Conservation (phyloP, 2,888 invertebrate genomes). For the Dichetophora obliterata region DNA sequence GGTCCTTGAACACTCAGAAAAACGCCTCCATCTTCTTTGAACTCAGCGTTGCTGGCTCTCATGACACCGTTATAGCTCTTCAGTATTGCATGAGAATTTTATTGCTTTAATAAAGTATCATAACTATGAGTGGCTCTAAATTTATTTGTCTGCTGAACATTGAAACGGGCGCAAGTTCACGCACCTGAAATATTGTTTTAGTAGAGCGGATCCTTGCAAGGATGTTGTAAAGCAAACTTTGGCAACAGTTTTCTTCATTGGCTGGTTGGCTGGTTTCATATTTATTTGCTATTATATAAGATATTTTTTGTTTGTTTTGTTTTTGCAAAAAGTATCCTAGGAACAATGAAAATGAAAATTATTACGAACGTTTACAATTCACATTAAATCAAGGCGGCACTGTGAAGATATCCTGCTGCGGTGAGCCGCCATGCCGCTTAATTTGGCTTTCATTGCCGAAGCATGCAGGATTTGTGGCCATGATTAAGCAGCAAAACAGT, state of each 20-base stretch:
- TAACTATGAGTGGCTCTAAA: conserved; percentile 33
- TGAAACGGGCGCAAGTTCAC: conserved; percentile 10
- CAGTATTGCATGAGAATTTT: conserved; percentile 34
- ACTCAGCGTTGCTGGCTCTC: no score
- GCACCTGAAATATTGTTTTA: conserved; percentile 22
- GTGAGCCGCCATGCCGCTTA: conserved; percentile 57
- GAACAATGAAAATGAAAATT: conserved; percentile 34
- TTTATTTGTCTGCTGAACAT: conserved; percentile 32
- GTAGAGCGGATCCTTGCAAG: conserved; percentile 25
- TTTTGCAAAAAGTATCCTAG: neutral
- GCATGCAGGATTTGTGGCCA: conserved; percentile 21
- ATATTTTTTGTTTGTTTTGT: neutral
- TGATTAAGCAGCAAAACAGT: conserved; percentile 25
- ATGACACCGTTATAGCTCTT: neutral
- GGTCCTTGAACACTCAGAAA: conserved; percentile 25
- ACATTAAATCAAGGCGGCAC: conserved; percentile 31
- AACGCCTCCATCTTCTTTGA: neutral
- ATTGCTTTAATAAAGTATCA: conserved; percentile 38
- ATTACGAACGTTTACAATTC: conserved; percentile 37
- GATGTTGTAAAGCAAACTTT: conserved; percentile 16
- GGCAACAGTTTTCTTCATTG: conserved; percentile 15
- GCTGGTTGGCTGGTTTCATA: neutral
- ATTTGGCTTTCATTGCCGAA: conserved; percentile 62
- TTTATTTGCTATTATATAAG: neutral
- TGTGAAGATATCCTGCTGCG: conserved; percentile 29